Evolutionary conservation across 2,797 vertebrate genomes (phyloP).

Genomic region (Pristis pectinata): DNA sequence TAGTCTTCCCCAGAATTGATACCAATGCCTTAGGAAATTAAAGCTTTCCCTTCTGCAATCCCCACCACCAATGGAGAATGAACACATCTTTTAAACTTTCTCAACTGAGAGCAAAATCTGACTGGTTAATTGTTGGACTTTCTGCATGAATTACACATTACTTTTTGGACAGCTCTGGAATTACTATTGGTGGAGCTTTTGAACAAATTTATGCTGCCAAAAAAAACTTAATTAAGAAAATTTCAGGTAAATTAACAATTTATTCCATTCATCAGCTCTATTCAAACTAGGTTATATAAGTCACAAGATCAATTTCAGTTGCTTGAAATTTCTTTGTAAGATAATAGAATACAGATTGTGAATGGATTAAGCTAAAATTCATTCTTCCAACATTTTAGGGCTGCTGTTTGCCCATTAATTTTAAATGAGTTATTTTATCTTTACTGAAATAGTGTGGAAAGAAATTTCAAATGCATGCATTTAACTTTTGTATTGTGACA

Average conservation of each 20-base stretch:
- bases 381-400: neutral
- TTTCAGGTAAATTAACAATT: neutral
- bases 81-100: neutral
- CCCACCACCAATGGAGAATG: too few species aligned
- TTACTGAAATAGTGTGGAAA: neutral
- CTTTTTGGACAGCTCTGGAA: neutral
- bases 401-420: neutral
- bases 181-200: neutral
- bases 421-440: neutral
- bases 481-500: neutral
- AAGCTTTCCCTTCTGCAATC: neutral
- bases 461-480: neutral
- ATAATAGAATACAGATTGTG: neutral
- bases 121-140: neutral
- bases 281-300: neutral
- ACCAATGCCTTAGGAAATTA: too few species aligned
- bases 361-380: neutral
- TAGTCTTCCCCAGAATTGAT: too few species aligned
- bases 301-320: neutral
- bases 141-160: neutral
- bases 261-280: neutral
- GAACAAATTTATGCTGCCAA: neutral
- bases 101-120: neutral
- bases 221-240: neutral
- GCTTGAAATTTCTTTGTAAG: neutral